Conservation (phyloP, 64 coral and sea anemone species). For the Pocillopora damicornis region DNA sequence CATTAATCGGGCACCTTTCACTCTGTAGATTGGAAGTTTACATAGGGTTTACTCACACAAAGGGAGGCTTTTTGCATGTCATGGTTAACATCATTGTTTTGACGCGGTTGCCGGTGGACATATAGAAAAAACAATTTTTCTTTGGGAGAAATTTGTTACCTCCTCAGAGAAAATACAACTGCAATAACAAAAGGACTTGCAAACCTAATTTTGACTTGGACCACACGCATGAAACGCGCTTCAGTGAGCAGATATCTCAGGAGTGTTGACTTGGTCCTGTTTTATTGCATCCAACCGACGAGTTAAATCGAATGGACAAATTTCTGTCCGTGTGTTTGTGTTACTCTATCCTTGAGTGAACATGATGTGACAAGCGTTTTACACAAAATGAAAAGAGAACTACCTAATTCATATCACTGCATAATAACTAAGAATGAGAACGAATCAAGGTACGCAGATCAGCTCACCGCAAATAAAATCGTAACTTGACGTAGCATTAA, state of each 20-base stretch:
- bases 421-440: too few relatives aligned
- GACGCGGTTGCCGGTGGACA: not conserved
- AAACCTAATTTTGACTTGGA: not conserved
- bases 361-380: too few relatives aligned
- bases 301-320: not conserved
- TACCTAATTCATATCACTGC: too few relatives aligned
- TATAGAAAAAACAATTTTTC: slow-evolving; percentile 8
- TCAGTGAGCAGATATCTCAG: not conserved
- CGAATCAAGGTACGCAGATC: too few relatives aligned
- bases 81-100: slow-evolving; percentile 35
- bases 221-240: slow-evolving; percentile 12
- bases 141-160: not conserved
- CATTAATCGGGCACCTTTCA: not conserved
- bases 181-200: slow-evolving; percentile 26
- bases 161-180: slow-evolving; percentile 2
- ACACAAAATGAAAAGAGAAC: too few relatives aligned
- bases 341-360: too few relatives aligned
- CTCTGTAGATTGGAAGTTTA: slow-evolving; percentile 24
- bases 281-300: not conserved
- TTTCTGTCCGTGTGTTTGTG: not conserved
- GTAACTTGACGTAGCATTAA: too few relatives aligned
- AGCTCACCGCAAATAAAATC: too few relatives aligned
- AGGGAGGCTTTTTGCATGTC: slow-evolving; percentile 21
- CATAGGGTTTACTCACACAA: slow-evolving; percentile 29
- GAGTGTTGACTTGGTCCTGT: not conserved